Conservation (phyloP, 1,140 invertebrate genomes). For the Zaprionus inermis region DNA sequence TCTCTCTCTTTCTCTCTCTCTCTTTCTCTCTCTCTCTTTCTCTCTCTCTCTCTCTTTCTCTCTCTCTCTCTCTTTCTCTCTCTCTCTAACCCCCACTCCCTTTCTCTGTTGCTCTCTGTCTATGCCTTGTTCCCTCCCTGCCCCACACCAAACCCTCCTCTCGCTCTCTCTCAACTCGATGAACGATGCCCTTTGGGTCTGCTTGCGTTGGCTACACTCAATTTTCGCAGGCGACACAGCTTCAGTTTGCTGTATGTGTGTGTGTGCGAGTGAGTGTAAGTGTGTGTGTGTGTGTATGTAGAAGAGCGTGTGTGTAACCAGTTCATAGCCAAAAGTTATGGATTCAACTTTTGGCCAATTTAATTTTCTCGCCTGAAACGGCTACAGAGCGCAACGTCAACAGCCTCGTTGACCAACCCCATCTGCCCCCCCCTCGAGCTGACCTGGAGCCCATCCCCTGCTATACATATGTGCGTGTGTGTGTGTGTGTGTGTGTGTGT, state of each 20-base stretch:
- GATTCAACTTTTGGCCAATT: slow-evolving; percentile 84
- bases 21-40: not conserved
- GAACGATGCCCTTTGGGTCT: slow-evolving; percentile 47
- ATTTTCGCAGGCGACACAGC: slow-evolving; percentile 67
- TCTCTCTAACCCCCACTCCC: not conserved
- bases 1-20: not conserved
- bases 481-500: slow-evolving; percentile 19
- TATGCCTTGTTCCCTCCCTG: too few species aligned
- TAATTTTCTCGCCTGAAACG: slow-evolving; percentile 83
- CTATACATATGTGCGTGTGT: slow-evolving; percentile 12
- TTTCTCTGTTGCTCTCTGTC: not conserved
- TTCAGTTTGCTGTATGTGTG: not conserved
- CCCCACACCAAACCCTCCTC: too few species aligned
- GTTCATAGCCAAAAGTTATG: slow-evolving; percentile 83
- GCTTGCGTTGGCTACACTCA: slow-evolving; percentile 64
- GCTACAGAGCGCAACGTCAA: slow-evolving; percentile 67
- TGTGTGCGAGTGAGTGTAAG: slow-evolving; percentile 12
- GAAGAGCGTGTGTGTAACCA: slow-evolving; percentile 47
- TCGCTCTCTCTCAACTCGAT: slow-evolving; percentile 31
- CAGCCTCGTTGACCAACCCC: slow-evolving; percentile 38
- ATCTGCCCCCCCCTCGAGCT: not conserved
- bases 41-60: not conserved
- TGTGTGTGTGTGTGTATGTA: slow-evolving; percentile 18
- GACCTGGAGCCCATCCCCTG: slow-evolving; percentile 4
- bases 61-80: not conserved